Evolutionary conservation across 1,140 invertebrate species (phyloP).

Genomic region (Caenorhabditis inopinata): DNA sequence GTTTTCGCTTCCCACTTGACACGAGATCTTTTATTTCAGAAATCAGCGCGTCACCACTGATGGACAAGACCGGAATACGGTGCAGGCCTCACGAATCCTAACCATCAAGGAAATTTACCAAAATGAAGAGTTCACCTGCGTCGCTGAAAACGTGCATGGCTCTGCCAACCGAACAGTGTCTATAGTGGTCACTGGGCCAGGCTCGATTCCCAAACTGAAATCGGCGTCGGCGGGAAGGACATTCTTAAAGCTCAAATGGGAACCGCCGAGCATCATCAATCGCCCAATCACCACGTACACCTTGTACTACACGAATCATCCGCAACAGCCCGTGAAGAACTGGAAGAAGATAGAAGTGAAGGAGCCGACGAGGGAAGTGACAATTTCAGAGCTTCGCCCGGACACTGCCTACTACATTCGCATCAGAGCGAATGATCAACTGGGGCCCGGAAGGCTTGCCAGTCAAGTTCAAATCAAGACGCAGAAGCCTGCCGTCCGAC

Average conservation of each 20-base stretch:
- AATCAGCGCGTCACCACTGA: not conserved
- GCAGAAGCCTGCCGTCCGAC: slow-evolving; percentile 54
- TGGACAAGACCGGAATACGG: not conserved
- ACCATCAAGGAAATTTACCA: slow-evolving; percentile 60
- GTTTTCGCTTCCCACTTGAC: too few species aligned
- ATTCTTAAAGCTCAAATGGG: slow-evolving; percentile 57
- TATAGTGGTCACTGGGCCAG: slow-evolving; percentile 58
- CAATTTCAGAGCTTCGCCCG: slow-evolving; percentile 55
- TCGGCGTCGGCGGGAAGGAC: slow-evolving; percentile 57
- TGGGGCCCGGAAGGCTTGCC: slow-evolving; percentile 63
- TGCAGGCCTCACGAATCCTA: slow-evolving; percentile 42
- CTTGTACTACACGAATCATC: slow-evolving; percentile 64
- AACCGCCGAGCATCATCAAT: slow-evolving; percentile 62
- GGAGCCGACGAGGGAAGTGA: slow-evolving; percentile 54
- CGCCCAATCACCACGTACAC: slow-evolving; percentile 63
- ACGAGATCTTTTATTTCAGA: not conserved
- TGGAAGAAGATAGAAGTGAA: slow-evolving; percentile 58
- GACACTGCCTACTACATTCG: slow-evolving; percentile 61
- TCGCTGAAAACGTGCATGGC: slow-evolving; percentile 56
- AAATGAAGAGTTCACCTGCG: slow-evolving; percentile 63
- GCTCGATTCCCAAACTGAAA: slow-evolving; percentile 58
- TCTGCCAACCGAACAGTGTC: slow-evolving; percentile 52
- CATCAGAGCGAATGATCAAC: slow-evolving; percentile 61
- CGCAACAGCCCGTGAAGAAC: slow-evolving; percentile 59
- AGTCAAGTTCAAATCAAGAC: slow-evolving; percentile 61